Percentiles rank a stretch among this genome's conserved stretches.
Conservation (phyloP, 2,113 vertebrate genomes). For the Aythya baeri region DNA sequence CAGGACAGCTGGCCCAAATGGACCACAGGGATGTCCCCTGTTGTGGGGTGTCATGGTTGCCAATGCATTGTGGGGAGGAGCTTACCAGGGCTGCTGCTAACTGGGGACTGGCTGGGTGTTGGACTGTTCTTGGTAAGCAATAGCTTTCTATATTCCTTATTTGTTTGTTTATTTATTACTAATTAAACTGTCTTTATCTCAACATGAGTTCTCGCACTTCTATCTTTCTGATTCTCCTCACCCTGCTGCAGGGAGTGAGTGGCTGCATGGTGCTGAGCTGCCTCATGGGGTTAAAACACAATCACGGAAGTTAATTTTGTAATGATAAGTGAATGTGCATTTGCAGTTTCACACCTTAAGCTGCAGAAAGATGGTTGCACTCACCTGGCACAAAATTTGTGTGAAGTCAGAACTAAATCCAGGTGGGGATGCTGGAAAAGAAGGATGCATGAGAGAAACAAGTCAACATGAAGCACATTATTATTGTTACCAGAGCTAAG, state of each 20-base stretch:
- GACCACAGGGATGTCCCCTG: not conserved
- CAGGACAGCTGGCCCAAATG: not conserved
- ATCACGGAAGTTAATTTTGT: not conserved
- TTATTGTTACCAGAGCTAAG: not conserved
- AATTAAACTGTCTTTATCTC: not conserved
- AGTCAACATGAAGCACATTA: not conserved
- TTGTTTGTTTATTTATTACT: not conserved
- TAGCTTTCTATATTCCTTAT: not conserved
- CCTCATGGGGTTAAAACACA: not conserved
- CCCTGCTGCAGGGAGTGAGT: not conserved
- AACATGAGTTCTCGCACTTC: not conserved
- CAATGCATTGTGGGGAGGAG: not conserved
- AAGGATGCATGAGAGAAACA: not conserved
- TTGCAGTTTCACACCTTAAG: not conserved
- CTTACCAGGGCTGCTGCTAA: not conserved
- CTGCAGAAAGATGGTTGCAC: not conserved
- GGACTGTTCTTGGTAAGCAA: not conserved
- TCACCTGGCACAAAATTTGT: not conserved
- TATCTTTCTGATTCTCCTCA: not conserved
- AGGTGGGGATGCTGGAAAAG: not conserved
- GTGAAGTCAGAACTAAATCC: not conserved
- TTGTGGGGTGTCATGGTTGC: too few relatives aligned
- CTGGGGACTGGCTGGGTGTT: not conserved
- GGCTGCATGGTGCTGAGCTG: not conserved
- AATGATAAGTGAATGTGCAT: not conserved